Base-by-base conservation (phyloP, 1,140 invertebrate genomes). In the Scaptodrosophila lebanonensis region DNA sequence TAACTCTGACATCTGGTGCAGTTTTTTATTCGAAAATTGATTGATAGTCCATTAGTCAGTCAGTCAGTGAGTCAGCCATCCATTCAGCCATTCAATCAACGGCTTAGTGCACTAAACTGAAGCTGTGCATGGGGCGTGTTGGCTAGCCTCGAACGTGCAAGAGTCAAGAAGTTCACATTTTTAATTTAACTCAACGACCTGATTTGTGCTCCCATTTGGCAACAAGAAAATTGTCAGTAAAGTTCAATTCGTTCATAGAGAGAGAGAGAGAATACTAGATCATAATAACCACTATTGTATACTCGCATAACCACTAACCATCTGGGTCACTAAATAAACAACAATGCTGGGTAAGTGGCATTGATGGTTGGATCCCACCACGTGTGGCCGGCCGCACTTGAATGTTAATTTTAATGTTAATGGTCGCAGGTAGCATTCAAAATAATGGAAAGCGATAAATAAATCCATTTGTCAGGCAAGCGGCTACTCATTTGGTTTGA, bases 141-240 rank as follows among this genome's bases (percentile, higher is more conserved):
- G n/a, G n/a, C n/a, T n/a, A n/a, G n/a, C n/a, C n/a, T n/a, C n/a
- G n/a, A n/a, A 56, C 51, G 42, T 42, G 54, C 30, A 45, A 60
- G 35, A 67, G 58, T 66, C 73, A 61, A 65, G 38, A 43, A 51
- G 54, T 58, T 76, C 13, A 35, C 56, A 18, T 20, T 27, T 39
- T 13, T 47, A 8, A 39, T 13, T 49, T 42, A 36, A 25, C 22
- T 4, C 3, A 25, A 25, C 44, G 17, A 32, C 35, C 15, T 18
- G 38, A 38, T 22, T 16, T 16, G 17, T n/a, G 25, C 9, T 44
- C 38, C 8, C 22, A 25, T 25, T 25, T 8, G 22, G 3, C 8
- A 4, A 4, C 22, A 25, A 25, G 8, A 25, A 3, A 8, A 25
- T 4, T 25, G 3, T 8, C 3, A 25, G 8, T 25, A 25, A 25